These are phyloP conservation scores for Hoplias malabaricus DNA, from an alignment of 2,113 vertebrate species.

Conservation along the genomic window DNA sequence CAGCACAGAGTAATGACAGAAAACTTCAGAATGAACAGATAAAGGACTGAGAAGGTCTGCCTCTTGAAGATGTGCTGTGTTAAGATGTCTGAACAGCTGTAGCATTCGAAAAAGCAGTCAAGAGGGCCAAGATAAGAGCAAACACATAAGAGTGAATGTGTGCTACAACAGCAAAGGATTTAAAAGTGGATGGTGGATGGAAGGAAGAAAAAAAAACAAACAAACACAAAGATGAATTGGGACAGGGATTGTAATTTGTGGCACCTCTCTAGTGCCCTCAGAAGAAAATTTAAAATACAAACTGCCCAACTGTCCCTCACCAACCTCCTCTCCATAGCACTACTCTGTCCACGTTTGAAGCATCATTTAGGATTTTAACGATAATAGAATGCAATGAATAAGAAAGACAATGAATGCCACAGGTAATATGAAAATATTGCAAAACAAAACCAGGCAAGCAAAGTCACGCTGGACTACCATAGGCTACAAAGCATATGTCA, in stretches of 20 bases:
- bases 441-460: too few relatives aligned
- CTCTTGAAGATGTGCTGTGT: not conserved
- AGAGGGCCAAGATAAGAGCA: not conserved
- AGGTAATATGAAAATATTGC: not conserved
- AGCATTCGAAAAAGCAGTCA: not conserved
- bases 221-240: not conserved
- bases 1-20: conserved; percentile 16
- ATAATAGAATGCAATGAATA: not conserved
- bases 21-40: not conserved
- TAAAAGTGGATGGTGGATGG: not conserved
- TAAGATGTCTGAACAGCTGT: not conserved
- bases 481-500: too few relatives aligned
- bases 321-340: not conserved
- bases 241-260: not conserved
- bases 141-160: not conserved
- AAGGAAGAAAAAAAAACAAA: not conserved
- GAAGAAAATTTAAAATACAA: not conserved
- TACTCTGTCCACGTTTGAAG: not conserved
- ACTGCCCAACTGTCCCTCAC: not conserved
- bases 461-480: too few relatives aligned
- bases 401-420: not conserved
- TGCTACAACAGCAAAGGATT: not conserved
- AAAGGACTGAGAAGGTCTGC: not conserved
- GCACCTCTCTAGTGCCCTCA: not conserved
- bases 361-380: not conserved